phyloP scores from a whole-genome alignment of 1,140 invertebrate genomes.

The Ptiloglossa arizonensis region DNA sequence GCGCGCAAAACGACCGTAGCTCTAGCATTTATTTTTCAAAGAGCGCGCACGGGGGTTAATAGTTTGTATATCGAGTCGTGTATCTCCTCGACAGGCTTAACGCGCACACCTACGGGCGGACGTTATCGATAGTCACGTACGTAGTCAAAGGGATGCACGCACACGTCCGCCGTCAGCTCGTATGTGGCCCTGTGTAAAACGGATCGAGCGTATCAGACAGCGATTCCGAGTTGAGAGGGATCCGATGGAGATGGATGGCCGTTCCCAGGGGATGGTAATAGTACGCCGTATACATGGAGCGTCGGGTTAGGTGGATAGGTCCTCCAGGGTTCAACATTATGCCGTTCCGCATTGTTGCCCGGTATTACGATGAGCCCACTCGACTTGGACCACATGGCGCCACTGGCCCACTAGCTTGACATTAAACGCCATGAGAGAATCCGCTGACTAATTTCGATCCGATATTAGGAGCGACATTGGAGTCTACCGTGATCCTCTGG shows the following conservation, averaged over 20 bases:
- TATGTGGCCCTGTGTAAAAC: constrained; percentile 39
- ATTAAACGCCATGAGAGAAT: constrained; percentile 54
- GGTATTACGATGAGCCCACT: constrained; percentile 79
- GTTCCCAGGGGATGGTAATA: constrained; percentile 77
- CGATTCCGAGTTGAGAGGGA: constrained; percentile 77
- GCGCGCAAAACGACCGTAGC: constrained; percentile 9
- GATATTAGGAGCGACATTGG: neutral
- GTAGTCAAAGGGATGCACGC: constrained; percentile 47
- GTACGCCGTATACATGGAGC: constrained; percentile 67
- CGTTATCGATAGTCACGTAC: constrained; percentile 47
- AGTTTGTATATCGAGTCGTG: constrained; percentile 71
- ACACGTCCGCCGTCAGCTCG: constrained; percentile 1
- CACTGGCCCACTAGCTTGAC: constrained; percentile 62
- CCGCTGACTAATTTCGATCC: constrained; percentile 41
- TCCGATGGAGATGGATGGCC: constrained; percentile 80
- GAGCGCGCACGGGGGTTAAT: constrained; percentile 66
- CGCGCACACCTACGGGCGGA: constrained; percentile 31
- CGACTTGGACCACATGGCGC: constrained; percentile 78
- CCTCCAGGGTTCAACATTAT: constrained; percentile 66
- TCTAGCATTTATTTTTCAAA: constrained; percentile 57
- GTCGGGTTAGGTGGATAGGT: constrained; percentile 58
- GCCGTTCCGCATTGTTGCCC: constrained; percentile 69
- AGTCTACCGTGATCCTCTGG: too few relatives aligned
- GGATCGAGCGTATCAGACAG: constrained; percentile 64
- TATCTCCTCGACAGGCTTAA: constrained; percentile 55